These are phyloP conservation scores for Toxotes lorentzi DNA, from an alignment of 2,797 vertebrate species.

Conservation along the genomic window DNA sequence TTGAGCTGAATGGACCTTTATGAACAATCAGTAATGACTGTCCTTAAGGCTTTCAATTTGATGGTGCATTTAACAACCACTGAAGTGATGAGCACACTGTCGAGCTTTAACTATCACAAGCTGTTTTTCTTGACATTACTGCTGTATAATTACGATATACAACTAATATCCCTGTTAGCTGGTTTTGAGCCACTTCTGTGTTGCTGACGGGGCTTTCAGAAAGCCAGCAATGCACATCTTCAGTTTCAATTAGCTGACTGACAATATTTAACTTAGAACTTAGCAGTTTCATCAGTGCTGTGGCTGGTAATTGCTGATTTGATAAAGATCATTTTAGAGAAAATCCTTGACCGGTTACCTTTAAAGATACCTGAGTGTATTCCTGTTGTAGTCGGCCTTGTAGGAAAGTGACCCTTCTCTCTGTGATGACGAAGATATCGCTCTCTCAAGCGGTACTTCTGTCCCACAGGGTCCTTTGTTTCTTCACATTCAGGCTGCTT, in stretches of 20 bases:
- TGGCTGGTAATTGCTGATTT: background rate
- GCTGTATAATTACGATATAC: constrained; percentile 16
- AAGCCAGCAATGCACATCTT: background rate
- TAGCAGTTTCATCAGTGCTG: background rate
- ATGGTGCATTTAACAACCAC: constrained; percentile 23
- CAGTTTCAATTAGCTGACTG: background rate
- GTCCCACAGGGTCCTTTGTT: constrained; percentile 72
- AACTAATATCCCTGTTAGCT: background rate
- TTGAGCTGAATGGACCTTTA: background rate
- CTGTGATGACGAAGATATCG: constrained; percentile 89
- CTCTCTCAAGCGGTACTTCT: constrained; percentile 92
- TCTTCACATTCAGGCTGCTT: constrained; percentile 81
- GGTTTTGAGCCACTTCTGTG: constrained; percentile 3
- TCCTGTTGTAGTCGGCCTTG: constrained; percentile 69
- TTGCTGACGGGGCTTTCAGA: constrained; percentile 3
- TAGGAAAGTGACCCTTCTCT: constrained; percentile 78
- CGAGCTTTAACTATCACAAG: constrained; percentile 2
- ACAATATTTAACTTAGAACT: background rate
- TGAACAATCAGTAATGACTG: background rate
- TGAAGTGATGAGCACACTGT: constrained; percentile 5
- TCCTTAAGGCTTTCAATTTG: constrained; percentile 29
- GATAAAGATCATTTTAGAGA: background rate
- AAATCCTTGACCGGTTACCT: constrained; percentile 52
- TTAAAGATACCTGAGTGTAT: constrained; percentile 81
- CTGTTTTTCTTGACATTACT: constrained; percentile 18